These are phyloP conservation scores for Polydrusus tereticollis DNA, from an alignment of 2,888 invertebrate species.

Conservation along the genomic window DNA sequence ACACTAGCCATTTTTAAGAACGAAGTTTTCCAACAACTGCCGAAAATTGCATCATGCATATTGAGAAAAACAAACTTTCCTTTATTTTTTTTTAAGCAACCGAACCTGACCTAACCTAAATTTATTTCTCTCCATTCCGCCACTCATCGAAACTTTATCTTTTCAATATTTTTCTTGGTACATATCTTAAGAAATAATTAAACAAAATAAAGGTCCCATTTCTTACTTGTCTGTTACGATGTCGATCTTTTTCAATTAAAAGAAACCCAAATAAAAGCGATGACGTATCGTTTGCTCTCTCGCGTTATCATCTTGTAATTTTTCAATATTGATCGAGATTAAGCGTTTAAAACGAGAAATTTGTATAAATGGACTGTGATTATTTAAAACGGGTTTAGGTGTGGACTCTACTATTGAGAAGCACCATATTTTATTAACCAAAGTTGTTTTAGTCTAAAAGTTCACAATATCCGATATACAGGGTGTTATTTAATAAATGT, in stretches of 20 bases:
- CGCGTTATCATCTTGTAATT: slow-evolving; percentile 38
- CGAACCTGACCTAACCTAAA: too few species aligned
- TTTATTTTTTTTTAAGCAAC: too few species aligned
- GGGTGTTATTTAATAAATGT: too few species aligned
- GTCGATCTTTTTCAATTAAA: slow-evolving; percentile 39
- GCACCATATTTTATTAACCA: too few species aligned
- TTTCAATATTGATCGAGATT: slow-evolving; percentile 44
- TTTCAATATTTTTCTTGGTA: slow-evolving; percentile 2
- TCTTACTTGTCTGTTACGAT: slow-evolving; percentile 15
- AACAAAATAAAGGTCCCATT: slow-evolving; percentile 21
- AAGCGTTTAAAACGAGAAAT: slow-evolving; percentile 11
- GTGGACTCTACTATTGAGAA: too few species aligned
- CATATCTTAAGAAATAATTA: slow-evolving; percentile 22
- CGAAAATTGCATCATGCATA: too few species aligned
- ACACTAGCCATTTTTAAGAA: too few species aligned
- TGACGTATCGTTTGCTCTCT: slow-evolving; percentile 35
- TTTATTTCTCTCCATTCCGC: not conserved
- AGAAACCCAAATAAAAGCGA: slow-evolving; percentile 40
- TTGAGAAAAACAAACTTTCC: too few species aligned
- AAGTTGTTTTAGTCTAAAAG: too few species aligned
- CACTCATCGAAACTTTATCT: not conserved
- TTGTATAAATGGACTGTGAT: slow-evolving; percentile 2
- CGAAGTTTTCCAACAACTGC: too few species aligned
- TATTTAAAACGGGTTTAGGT: not conserved
- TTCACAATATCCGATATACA: too few species aligned